phyloP scores from a whole-genome alignment of 2,888 invertebrate species.

The Drosophila anomelani region DNA sequence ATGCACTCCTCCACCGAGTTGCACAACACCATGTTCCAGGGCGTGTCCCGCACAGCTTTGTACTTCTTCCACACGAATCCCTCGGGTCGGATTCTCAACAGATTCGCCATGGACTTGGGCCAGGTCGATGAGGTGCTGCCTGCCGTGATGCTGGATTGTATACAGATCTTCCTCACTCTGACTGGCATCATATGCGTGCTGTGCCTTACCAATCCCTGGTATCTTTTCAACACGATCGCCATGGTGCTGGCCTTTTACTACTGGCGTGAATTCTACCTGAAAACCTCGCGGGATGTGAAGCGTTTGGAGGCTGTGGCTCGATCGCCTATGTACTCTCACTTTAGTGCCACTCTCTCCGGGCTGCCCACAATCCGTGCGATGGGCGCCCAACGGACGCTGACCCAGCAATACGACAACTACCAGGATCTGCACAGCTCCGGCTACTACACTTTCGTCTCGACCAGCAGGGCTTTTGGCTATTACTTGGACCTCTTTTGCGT shows the following conservation, averaged over 20 bases:
- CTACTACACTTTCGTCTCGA: slow-evolving; percentile 95
- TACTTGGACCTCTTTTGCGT: slow-evolving; percentile 96
- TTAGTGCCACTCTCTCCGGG: slow-evolving; percentile 95
- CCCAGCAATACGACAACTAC: slow-evolving; percentile 91
- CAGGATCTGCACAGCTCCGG: slow-evolving; percentile 95
- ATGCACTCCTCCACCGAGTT: slow-evolving; percentile 91
- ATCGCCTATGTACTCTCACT: slow-evolving; percentile 96
- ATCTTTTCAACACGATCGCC: slow-evolving; percentile 89
- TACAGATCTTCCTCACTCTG: slow-evolving; percentile 91
- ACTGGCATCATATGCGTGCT: slow-evolving; percentile 92
- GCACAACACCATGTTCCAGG: slow-evolving; percentile 93
- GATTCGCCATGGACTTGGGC: slow-evolving; percentile 95
- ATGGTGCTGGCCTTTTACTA: slow-evolving; percentile 90
- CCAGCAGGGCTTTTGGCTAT: slow-evolving; percentile 96
- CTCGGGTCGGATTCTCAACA: slow-evolving; percentile 92
- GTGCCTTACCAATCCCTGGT: slow-evolving; percentile 90
- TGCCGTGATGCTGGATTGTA: slow-evolving; percentile 83
- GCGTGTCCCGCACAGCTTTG: slow-evolving; percentile 92
- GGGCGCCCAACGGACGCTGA: slow-evolving; percentile 91
- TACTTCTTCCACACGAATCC: slow-evolving; percentile 95
- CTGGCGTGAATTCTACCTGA: slow-evolving; percentile 90
- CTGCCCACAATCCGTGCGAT: slow-evolving; percentile 96
- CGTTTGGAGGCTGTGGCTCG: slow-evolving; percentile 93
- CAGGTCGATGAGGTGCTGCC: slow-evolving; percentile 85
- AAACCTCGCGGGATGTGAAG: slow-evolving; percentile 92